A percentile compares a stretch with the other conserved stretches of the same genome.
phyloP scores from a whole-genome alignment of 64 coral and sea anemone genomes.

The Porites lutea region DNA sequence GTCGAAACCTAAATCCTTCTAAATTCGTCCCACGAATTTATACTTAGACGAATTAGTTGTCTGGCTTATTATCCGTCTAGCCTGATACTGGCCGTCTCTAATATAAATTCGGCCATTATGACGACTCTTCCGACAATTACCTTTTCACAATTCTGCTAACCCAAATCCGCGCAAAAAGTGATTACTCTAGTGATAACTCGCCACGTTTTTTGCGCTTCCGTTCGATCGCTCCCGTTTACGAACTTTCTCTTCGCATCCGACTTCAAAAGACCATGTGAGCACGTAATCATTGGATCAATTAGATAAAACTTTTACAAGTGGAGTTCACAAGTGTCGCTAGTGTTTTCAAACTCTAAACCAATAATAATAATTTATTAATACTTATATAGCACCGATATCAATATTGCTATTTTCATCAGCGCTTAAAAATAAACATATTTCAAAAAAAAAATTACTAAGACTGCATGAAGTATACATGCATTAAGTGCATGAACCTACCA shows the following conservation, averaged over 20 bases:
- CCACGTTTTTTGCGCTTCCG: background rate
- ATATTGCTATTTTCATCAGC: no score
- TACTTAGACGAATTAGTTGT: background rate
- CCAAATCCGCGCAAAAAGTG: background rate
- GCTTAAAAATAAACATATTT: no score
- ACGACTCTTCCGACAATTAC: background rate
- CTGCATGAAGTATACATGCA: no score
- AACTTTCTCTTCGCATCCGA: conserved; percentile 18
- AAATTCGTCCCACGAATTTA: no score
- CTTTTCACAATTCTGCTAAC: background rate
- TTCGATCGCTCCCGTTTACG: conserved; percentile 6
- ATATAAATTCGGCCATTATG: conserved; percentile 36
- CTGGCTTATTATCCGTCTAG: conserved; percentile 24
- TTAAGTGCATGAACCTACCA: no score
- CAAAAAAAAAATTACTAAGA: no score
- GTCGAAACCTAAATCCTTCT: no score
- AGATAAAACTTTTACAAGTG: no score
- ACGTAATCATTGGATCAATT: background rate
- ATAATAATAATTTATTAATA: no score
- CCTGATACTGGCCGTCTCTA: conserved; percentile 40
- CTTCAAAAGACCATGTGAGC: background rate
- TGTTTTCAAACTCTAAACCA: no score
- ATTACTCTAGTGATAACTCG: background rate
- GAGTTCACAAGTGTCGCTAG: no score
- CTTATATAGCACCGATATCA: no score